phyloP scores from a whole-genome alignment of 2,888 invertebrate species.

The Drosophila meridionalis region DNA sequence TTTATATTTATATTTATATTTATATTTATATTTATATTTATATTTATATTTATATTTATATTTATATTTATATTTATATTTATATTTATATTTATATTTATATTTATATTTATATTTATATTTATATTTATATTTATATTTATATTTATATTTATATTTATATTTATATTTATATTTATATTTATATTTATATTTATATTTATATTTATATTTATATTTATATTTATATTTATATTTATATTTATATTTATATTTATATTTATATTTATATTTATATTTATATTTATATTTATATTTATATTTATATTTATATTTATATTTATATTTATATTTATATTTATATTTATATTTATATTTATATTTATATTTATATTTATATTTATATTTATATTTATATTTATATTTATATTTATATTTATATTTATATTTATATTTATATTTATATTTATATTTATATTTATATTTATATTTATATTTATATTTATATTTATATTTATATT shows the following conservation, averaged over 20 bases:
- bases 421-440: too few species aligned
- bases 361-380: too few species aligned
- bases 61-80: neutral
- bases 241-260: conserved; percentile 1
- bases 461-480: too few species aligned
- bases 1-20: too few species aligned
- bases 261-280: conserved; percentile 1
- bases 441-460: too few species aligned
- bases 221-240: conserved; percentile 1
- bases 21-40: too few species aligned
- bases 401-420: too few species aligned
- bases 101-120: conserved; percentile 1
- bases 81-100: neutral
- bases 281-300: conserved; percentile 1
- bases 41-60: too few species aligned
- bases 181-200: conserved; percentile 1
- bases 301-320: neutral
- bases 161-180: conserved; percentile 1
- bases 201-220: conserved; percentile 1
- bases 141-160: conserved; percentile 1
- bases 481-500: too few species aligned
- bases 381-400: neutral
- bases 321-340: too few species aligned
- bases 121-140: conserved; percentile 1
- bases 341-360: neutral